Base-by-base conservation (phyloP, 2,113 vertebrate species). In the Coturnix japonica region DNA sequence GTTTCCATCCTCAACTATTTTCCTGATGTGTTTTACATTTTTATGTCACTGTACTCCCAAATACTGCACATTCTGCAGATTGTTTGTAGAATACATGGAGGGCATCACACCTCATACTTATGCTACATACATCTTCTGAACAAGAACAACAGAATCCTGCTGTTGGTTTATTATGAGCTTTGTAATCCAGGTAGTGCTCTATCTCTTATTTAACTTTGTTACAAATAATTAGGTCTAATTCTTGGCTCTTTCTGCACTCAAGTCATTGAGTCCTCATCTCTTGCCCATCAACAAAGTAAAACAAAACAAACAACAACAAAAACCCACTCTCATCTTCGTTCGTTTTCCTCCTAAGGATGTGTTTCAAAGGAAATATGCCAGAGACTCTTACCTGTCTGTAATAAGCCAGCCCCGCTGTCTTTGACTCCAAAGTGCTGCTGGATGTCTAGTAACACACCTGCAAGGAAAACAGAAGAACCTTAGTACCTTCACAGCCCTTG, bases 371-470 rank as follows among this genome's bases (percentile, higher is more conserved):
- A 69, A 69, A 3, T 1, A 6, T n/a, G 11, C 14, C 79, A 71
- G 54, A 12, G 65, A 87, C 31, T 64, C 95, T 98, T 97, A 99
- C 99, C 99, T 96, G 99, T 99, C 96, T 99, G 99, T 85, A 99
- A 85, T 95, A 99, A 96, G 87, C 99, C 99, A 43, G 98, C 98
- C 23, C 96, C 94, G 1, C 98, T 99, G 97, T 99, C 99, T 10
- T 97, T 96, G 64, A 99, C 98, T 0, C 89, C 88, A 72, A 98
- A 99, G 94, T 99, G 97, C 91, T 97, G 97, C 97, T 99, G 98
- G 93, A 99, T 98, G 81, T 99, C 99, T 2, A 98, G 95, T 87
- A 99, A 93, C 67, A 99, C 98, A 30, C 99, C 99, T 99, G 96
- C 57, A 74, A 86, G 77, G 72, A 60, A 96, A 81, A 88, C 28